A percentile compares a stretch with the other conserved stretches of the same genome.
Evolutionary conservation across 2,888 invertebrate genomes (phyloP).

Genomic region (Eupithecia insigniata): DNA sequence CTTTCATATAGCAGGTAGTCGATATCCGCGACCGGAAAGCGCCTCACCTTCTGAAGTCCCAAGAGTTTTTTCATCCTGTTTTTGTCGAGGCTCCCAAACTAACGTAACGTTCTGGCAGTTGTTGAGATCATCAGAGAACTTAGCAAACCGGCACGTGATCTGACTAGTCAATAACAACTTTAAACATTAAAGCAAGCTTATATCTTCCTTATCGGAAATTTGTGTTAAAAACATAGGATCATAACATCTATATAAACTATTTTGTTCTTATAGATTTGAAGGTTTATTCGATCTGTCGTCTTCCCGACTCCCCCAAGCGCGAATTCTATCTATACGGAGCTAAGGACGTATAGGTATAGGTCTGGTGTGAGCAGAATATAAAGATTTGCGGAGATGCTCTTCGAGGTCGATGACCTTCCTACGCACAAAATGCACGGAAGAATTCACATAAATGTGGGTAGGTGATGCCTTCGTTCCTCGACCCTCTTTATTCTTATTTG

Average conservation of each 20-base stretch:
- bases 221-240: constrained; percentile 13
- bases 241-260: background rate
- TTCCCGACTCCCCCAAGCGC: constrained; percentile 49
- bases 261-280: constrained; percentile 22
- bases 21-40: constrained; percentile 69
- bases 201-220: background rate
- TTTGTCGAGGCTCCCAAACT: constrained; percentile 57
- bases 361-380: constrained; percentile 59
- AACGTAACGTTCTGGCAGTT: constrained; percentile 53
- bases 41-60: constrained; percentile 61
- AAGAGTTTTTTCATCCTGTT: constrained; percentile 59
- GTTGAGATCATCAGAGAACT: constrained; percentile 40
- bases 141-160: constrained; percentile 24
- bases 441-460: constrained; percentile 61
- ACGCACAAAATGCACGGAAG: constrained; percentile 70
- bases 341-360: constrained; percentile 48
- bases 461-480: constrained; percentile 53
- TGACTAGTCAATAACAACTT: background rate
- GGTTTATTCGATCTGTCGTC: constrained; percentile 40
- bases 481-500: constrained; percentile 62
- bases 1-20: constrained; percentile 74
- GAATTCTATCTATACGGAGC: constrained; percentile 52
- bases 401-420: constrained; percentile 71
- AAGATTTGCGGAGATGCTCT: constrained; percentile 77
- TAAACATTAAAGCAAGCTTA: background rate